A percentile compares a stretch with the other conserved stretches of the same genome.
These are phyloP conservation scores for Tinamus major DNA, from an alignment of 2,797 vertebrate species.

Conservation along the genomic window DNA sequence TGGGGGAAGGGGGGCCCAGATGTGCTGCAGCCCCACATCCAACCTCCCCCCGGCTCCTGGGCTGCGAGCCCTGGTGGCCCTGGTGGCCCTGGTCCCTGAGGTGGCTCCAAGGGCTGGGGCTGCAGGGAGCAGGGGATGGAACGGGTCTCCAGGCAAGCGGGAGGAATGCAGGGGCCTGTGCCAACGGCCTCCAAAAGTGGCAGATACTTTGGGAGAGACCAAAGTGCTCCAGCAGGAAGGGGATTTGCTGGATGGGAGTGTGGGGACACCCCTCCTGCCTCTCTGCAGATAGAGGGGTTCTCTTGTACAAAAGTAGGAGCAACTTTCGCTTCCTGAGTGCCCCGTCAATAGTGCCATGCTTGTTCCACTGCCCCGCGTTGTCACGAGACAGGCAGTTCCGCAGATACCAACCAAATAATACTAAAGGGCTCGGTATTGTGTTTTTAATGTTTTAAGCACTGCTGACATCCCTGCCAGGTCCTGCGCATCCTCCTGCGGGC, in stretches of 20 bases:
- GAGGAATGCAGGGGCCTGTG: accelerated
- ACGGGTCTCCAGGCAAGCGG: not conserved
- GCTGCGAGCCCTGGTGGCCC: not conserved
- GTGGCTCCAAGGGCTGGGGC: not conserved
- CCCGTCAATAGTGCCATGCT: not conserved
- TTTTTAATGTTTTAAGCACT: not conserved
- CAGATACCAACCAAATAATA: too few relatives aligned
- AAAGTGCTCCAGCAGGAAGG: not conserved
- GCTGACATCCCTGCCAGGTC: not conserved
- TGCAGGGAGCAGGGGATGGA: not conserved
- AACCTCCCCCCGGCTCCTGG: not conserved
- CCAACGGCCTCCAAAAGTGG: accelerated
- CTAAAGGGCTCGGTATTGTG: accelerated
- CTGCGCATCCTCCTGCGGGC: not conserved
- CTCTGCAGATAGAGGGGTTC: not conserved
- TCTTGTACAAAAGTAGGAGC: not conserved
- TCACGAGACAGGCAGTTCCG: not conserved
- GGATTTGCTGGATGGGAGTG: not conserved
- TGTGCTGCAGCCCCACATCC: not conserved
- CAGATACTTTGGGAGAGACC: not conserved
- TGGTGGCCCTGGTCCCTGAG: not conserved
- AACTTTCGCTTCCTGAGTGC: not conserved
- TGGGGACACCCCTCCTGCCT: not conserved
- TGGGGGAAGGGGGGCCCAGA: not conserved
- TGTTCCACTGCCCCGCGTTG: accelerated